phyloP scores from a whole-genome alignment of 2,113 vertebrate genomes.

The Seriola quinqueradiata region DNA sequence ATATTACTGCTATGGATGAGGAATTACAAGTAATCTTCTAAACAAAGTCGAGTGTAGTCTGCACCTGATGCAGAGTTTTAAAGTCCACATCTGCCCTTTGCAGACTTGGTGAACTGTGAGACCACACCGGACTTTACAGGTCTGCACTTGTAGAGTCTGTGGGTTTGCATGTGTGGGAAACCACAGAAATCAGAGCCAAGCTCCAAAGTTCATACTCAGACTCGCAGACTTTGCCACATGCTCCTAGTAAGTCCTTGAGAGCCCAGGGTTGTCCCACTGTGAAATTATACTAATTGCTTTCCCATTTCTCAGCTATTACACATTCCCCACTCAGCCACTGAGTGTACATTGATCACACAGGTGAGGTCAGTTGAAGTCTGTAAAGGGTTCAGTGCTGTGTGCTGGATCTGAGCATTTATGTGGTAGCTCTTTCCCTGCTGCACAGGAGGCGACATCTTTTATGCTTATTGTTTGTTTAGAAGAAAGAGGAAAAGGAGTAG shows the following conservation, averaged over 20 bases:
- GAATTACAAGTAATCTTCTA: too few species aligned
- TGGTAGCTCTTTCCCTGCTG: not conserved
- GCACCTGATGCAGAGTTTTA: too few species aligned
- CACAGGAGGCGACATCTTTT: constrained; percentile 4
- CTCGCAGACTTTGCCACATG: too few species aligned
- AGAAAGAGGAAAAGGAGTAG: not conserved
- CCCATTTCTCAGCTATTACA: not conserved
- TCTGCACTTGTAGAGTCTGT: not conserved
- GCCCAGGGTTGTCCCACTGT: not conserved
- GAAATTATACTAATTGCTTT: not conserved
- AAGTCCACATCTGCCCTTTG: not conserved
- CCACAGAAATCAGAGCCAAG: not conserved
- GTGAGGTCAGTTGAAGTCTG: not conserved
- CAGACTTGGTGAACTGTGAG: not conserved
- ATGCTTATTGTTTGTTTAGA: not conserved
- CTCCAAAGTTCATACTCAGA: too few species aligned
- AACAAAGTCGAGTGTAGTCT: too few species aligned
- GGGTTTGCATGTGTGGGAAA: too few species aligned
- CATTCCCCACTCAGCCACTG: not conserved
- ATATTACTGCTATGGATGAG: too few species aligned
- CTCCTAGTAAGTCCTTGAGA: too few species aligned
- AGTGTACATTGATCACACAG: not conserved
- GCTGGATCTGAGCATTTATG: too few species aligned
- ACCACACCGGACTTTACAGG: not conserved
- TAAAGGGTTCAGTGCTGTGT: not conserved